Conservation (phyloP, 2,888 invertebrate species). For the Aporophyla nigra region DNA sequence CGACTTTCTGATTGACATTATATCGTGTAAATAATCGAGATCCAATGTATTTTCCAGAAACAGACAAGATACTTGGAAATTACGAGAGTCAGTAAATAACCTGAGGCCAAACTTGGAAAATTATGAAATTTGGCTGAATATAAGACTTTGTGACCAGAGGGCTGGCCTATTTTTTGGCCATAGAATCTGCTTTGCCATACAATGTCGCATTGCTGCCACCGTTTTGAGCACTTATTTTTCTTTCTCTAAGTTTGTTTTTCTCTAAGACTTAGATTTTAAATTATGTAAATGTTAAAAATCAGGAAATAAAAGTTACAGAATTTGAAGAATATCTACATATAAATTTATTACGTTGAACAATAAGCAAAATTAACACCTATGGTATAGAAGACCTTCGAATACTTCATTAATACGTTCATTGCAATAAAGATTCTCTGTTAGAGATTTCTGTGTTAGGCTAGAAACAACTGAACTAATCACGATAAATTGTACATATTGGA, state of each 20-base stretch:
- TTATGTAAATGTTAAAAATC: too few species aligned
- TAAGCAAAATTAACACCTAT: neutral
- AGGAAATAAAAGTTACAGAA: too few species aligned
- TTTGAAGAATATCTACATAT: neutral
- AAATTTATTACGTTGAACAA: neutral
- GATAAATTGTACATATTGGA: neutral
- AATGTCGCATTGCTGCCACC: too few species aligned
- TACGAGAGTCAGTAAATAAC: slow-evolving; percentile 9
- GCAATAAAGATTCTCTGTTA: too few species aligned
- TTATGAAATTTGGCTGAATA: neutral
- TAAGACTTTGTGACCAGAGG: neutral
- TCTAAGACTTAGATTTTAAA: too few species aligned
- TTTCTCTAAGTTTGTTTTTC: too few species aligned
- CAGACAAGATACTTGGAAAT: slow-evolving; percentile 8
- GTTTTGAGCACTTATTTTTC: too few species aligned
- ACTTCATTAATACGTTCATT: neutral
- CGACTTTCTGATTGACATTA: slow-evolving; percentile 40
- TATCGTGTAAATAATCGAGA: slow-evolving; percentile 21
- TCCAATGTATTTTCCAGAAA: slow-evolving; percentile 23
- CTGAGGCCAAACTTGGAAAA: neutral
- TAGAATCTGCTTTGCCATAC: too few species aligned
- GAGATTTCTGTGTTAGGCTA: too few species aligned
- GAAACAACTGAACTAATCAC: neutral
- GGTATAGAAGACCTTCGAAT: neutral
- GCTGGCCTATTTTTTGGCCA: too few species aligned